Percentiles rank a stretch among this genome's conserved stretches.
Conservation (phyloP, 2,888 invertebrate species). For the Eucera pruinosa region DNA sequence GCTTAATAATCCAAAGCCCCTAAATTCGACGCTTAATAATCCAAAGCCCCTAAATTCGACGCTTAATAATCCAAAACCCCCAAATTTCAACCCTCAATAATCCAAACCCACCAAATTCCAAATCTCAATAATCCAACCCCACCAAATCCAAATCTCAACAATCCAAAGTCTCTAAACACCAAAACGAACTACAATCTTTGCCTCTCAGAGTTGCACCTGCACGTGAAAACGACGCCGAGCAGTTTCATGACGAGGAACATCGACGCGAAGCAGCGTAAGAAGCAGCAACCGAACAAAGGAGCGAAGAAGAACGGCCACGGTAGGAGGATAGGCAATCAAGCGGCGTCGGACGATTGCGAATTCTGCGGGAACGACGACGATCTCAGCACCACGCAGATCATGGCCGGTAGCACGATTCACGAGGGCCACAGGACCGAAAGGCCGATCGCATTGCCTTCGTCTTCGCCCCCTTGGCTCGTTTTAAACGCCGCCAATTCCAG, state of each 20-base stretch:
- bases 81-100: too few relatives aligned
- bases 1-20: too few relatives aligned
- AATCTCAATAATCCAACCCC: too few relatives aligned
- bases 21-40: too few relatives aligned
- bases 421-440: conserved; percentile 80
- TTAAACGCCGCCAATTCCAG: conserved; percentile 72
- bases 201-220: conserved; percentile 70
- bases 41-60: too few relatives aligned
- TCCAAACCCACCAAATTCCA: too few relatives aligned
- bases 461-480: conserved; percentile 77
- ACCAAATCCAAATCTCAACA: too few relatives aligned
- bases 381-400: conserved; percentile 79
- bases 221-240: conserved; percentile 75
- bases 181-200: conserved; percentile 1
- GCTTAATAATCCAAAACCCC: too few relatives aligned
- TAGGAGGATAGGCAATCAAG: too few relatives aligned
- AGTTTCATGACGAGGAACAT: conserved; percentile 71
- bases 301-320: conserved; percentile 71
- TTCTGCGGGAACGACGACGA: conserved; percentile 70
- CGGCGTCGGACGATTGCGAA: conserved; percentile 54
- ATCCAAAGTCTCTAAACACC: too few relatives aligned
- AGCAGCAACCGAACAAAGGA: conserved; percentile 64
- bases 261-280: conserved; percentile 75
- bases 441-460: conserved; percentile 76
- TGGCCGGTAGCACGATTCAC: conserved; percentile 76